These are phyloP conservation scores for Grammomys surdaster DNA, from an alignment of 2,113 vertebrate genomes.

Conservation along the genomic window DNA sequence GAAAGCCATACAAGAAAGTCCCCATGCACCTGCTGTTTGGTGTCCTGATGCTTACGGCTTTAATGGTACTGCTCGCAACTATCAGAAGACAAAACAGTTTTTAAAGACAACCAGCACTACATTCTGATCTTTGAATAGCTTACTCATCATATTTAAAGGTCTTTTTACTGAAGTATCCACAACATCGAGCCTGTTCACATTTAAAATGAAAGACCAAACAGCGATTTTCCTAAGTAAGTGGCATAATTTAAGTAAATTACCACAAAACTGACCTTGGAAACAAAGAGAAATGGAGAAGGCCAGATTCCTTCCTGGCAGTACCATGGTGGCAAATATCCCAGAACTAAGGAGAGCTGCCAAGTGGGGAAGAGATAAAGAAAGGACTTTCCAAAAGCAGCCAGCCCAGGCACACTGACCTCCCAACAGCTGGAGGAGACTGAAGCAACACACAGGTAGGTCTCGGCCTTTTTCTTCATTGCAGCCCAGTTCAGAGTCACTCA, in stretches of 20 bases:
- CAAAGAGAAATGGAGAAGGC: constrained; percentile 74
- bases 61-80: constrained; percentile 54
- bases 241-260: constrained; percentile 77
- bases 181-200: constrained; percentile 76
- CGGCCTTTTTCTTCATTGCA: constrained; percentile 79
- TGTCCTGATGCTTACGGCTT: constrained; percentile 72
- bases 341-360: constrained; percentile 73
- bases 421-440: constrained; percentile 59
- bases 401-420: background rate
- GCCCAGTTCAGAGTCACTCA: constrained; percentile 63
- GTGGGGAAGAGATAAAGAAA: constrained; percentile 67
- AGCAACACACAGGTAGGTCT: constrained; percentile 78
- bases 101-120: background rate
- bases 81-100: constrained; percentile 54
- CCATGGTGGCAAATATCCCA: constrained; percentile 74
- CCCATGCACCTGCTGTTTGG: constrained; percentile 83
- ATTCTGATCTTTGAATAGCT: constrained; percentile 72
- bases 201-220: constrained; percentile 77
- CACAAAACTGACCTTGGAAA: constrained; percentile 77
- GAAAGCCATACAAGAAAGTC: constrained; percentile 83
- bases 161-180: constrained; percentile 77
- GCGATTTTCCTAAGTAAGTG: constrained; percentile 81
- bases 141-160: constrained; percentile 77
- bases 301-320: constrained; percentile 76
- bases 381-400: constrained; percentile 60